Evolutionary conservation across 2,888 invertebrate genomes (phyloP).

Genomic region (Cephus runcator): DNA sequence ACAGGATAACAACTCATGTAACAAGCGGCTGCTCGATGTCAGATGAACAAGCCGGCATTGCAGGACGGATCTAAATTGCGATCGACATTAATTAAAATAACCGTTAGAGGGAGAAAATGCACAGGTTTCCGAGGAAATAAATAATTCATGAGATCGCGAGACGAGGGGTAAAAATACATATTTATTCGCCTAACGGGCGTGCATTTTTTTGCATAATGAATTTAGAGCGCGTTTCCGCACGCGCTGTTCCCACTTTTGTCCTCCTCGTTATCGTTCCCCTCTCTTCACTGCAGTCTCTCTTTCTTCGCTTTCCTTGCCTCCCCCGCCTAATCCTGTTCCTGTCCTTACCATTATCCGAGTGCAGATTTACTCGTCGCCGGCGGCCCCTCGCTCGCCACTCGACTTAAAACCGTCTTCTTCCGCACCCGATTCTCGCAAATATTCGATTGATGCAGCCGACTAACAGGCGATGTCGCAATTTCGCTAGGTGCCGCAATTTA

Average conservation of each 20-base stretch:
- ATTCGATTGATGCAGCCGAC: too few species aligned
- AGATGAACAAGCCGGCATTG: background rate
- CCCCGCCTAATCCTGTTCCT: too few species aligned
- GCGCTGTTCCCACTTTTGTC: background rate
- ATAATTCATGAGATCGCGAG: slow-evolving; percentile 38
- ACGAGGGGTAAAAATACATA: slow-evolving; percentile 38
- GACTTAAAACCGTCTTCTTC: too few species aligned
- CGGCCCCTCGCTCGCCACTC: too few species aligned
- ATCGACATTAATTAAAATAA: slow-evolving; percentile 21
- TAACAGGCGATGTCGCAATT: too few species aligned
- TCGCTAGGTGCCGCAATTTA: too few species aligned
- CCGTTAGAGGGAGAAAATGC: slow-evolving; percentile 9
- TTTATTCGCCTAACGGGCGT: slow-evolving; percentile 43
- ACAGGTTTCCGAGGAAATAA: slow-evolving; percentile 25
- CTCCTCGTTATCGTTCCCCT: background rate
- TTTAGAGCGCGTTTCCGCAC: slow-evolving; percentile 22
- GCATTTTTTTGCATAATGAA: slow-evolving; percentile 49
- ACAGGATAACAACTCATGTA: background rate
- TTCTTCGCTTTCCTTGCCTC: too few species aligned
- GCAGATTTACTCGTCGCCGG: too few species aligned
- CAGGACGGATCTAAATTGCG: slow-evolving; percentile 16
- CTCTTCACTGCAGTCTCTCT: too few species aligned
- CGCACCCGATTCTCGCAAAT: too few species aligned
- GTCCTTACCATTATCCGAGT: too few species aligned
- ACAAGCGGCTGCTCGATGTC: slow-evolving; percentile 8